Base-by-base conservation (phyloP, 2,797 vertebrate species). In the Eremophila alpestris region DNA sequence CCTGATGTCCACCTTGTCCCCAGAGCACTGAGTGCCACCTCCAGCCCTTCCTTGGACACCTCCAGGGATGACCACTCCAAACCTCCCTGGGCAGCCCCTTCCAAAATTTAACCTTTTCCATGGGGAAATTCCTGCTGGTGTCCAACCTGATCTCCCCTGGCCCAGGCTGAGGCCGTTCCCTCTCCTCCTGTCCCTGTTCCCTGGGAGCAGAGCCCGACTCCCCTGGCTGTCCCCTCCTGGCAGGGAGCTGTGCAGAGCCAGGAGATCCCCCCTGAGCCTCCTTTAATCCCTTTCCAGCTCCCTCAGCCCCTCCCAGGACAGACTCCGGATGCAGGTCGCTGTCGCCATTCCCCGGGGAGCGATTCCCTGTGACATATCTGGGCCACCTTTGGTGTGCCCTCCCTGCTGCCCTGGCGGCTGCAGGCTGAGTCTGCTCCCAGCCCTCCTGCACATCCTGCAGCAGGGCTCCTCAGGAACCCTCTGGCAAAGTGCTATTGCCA, bases 41-140 rank as follows among this genome's bases (percentile, higher is more conserved):
- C 40, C 70, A 43, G 81, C 5, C 12, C 5, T n/a, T 52, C 10
- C 55, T 6, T 4, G 55, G 40, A 14, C 46, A 46, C 11, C 63
- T 40, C 9, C 34, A 62, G 48, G 20, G 9, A 30, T 20, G 13
- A 48, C 11, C 5, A 46, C 34, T 18, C 17, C 64, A 77, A 24
- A 30, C 1, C 14, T 69, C 49, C 16, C 56, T 40, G 9, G 20
- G 55, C 16, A 60, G 55, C 40, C 23, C 23, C 20, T 60, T 2
- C 63, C 9, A 20, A 16, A 9, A 10, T 19, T 23, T 38, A 23
- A 16, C 54, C n/a, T 13, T 38, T 46, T 38, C 55, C n/a, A n/a
- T 20, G 1, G 2, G 0, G 1, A n/a, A 59, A 27, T 45, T 45
- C 38, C 0, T n/a, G 1, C 54, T 11, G 18, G 0, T 52, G 27